phyloP scores from a whole-genome alignment of 2,113 vertebrate species.

The Promerops cafer region DNA sequence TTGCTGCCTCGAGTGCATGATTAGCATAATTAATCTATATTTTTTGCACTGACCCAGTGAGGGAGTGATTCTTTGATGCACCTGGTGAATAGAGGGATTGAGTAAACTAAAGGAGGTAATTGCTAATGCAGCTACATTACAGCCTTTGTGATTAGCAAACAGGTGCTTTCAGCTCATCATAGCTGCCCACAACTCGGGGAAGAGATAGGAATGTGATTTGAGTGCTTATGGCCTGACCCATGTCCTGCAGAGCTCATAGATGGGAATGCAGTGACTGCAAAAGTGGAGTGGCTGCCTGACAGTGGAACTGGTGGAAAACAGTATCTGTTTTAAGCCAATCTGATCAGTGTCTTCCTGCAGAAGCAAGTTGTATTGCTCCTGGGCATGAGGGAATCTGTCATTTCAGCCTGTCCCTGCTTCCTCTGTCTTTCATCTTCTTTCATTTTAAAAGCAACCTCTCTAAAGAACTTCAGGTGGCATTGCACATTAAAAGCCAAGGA shows the following conservation, averaged over 20 bases:
- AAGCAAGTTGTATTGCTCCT: neutral
- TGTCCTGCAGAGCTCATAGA: neutral
- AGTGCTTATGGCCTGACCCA: neutral
- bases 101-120: slow-evolving; percentile 5
- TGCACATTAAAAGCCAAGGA: neutral
- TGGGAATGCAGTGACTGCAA: neutral
- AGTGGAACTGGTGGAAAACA: neutral
- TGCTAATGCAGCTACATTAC: neutral
- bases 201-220: neutral
- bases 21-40: slow-evolving; percentile 41
- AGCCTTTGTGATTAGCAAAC: neutral
- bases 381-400: neutral
- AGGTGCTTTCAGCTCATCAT: neutral
- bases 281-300: neutral
- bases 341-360: neutral
- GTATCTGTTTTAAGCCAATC: too few relatives aligned
- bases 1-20: neutral
- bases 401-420: neutral
- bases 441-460: neutral
- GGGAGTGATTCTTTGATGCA: neutral
- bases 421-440: neutral
- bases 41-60: neutral
- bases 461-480: neutral
- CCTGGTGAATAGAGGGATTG: neutral
- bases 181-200: neutral